A percentile compares a stretch with the other conserved stretches of the same genome.
phyloP scores from a whole-genome alignment of 35 echinoderm and acorn worm genomes.

The Strongylocentrotus purpuratus region DNA sequence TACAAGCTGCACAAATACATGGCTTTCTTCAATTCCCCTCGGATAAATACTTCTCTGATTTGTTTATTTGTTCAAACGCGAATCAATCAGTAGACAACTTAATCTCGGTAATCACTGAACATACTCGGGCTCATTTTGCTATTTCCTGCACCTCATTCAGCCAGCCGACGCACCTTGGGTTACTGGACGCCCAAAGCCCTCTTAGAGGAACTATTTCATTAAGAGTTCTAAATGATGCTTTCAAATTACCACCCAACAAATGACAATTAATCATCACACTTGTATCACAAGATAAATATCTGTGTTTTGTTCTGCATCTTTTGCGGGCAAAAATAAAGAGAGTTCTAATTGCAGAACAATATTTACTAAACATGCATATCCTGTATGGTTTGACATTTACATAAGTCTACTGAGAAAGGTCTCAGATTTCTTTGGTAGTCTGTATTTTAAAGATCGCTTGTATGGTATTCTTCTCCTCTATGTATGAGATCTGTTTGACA shows the following conservation, averaged over 20 bases:
- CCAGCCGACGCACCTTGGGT: not conserved
- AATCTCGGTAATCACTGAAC: not conserved
- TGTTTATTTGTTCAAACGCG: not conserved
- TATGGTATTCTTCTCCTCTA: not conserved
- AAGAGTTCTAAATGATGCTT: not conserved
- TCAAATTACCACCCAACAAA: not conserved
- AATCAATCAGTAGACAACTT: not conserved
- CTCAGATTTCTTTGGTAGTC: not conserved
- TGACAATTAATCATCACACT: not conserved
- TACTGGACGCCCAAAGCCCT: not conserved
- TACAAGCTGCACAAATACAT: not conserved
- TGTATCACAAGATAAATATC: not conserved
- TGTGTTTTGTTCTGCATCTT: not conserved
- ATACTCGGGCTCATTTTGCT: not conserved
- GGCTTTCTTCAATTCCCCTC: not conserved
- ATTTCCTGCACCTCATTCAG: constrained; percentile 9
- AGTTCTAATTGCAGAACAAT: not conserved
- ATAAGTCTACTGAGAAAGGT: not conserved
- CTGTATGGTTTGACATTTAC: not conserved
- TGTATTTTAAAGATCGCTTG: not conserved
- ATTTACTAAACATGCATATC: not conserved
- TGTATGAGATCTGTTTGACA: not conserved
- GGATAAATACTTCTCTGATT: not conserved
- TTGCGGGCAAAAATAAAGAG: not conserved
- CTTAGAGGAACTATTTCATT: constrained; percentile 11